phyloP scores from a whole-genome alignment of 2,113 vertebrate genomes.

The Protobothrops mucrosquamatus region DNA sequence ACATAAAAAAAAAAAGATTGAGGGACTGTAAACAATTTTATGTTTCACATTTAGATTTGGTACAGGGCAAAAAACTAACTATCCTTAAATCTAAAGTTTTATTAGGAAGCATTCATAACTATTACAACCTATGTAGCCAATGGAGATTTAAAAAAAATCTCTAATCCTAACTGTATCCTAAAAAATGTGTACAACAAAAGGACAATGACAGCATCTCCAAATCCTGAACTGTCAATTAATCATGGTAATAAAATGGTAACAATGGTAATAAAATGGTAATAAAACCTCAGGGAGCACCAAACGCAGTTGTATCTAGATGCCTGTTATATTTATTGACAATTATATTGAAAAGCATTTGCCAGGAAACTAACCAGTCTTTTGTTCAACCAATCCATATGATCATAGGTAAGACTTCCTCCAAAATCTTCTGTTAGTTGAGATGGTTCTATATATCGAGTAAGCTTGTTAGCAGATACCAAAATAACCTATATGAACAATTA shows the following conservation, averaged over 20 bases:
- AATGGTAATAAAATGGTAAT: background rate
- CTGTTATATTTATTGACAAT: background rate
- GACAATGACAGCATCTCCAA: background rate
- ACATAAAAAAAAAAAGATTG: background rate
- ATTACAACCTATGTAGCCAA: background rate
- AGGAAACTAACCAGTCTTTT: constrained; percentile 89
- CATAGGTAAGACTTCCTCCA: constrained; percentile 93
- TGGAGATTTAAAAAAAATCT: background rate
- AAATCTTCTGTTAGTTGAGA: constrained; percentile 97
- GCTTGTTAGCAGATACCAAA: constrained; percentile 96
- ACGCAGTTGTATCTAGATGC: background rate
- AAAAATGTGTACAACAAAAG: background rate
- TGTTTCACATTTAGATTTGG: background rate
- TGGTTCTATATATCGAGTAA: constrained; percentile 96
- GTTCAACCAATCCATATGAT: constrained; percentile 97
- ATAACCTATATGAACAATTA: constrained; percentile 82
- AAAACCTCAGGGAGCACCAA: background rate
- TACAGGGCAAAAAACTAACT: background rate
- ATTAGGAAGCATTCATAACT: background rate
- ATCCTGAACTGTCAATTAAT: background rate
- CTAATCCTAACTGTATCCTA: background rate
- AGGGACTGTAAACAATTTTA: background rate
- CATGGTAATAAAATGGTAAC: background rate
- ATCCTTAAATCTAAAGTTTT: background rate
- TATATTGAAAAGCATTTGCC: background rate